Conservation (phyloP, 2,797 vertebrate genomes). For the Champsocephalus esox region DNA sequence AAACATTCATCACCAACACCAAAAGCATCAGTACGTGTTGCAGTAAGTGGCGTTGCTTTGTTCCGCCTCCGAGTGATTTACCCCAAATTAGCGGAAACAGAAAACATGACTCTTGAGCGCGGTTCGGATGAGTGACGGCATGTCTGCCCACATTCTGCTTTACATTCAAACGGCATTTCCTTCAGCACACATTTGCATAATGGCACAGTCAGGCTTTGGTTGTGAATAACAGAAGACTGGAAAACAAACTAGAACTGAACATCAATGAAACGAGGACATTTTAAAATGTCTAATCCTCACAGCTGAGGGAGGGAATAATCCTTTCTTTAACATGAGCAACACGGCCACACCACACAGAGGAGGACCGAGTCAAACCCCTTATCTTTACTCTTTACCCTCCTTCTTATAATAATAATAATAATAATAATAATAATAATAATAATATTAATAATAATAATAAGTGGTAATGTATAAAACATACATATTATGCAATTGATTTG, state of each 20-base stretch:
- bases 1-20: background rate
- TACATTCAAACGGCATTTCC: conserved; percentile 36
- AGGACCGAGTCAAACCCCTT: too few relatives aligned
- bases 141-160: conserved; percentile 8
- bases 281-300: conserved; percentile 40
- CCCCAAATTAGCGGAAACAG: conserved; percentile 24
- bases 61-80: conserved; percentile 6
- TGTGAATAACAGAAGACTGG: conserved; percentile 7
- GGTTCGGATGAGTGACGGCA: conserved; percentile 10
- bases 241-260: conserved; percentile 27
- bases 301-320: conserved; percentile 25
- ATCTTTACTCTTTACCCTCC: background rate
- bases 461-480: background rate
- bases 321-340: conserved; percentile 18
- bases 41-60: background rate
- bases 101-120: conserved; percentile 26
- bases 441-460: too few relatives aligned
- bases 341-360: background rate
- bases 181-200: conserved; percentile 41
- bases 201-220: conserved; percentile 15
- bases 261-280: conserved; percentile 19
- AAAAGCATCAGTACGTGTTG: background rate
- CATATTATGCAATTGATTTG: background rate
- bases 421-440: too few relatives aligned
- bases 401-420: too few relatives aligned